Evolutionary conservation across 2,888 invertebrate species (phyloP).

Genomic region (Dilophus febrilis): DNA sequence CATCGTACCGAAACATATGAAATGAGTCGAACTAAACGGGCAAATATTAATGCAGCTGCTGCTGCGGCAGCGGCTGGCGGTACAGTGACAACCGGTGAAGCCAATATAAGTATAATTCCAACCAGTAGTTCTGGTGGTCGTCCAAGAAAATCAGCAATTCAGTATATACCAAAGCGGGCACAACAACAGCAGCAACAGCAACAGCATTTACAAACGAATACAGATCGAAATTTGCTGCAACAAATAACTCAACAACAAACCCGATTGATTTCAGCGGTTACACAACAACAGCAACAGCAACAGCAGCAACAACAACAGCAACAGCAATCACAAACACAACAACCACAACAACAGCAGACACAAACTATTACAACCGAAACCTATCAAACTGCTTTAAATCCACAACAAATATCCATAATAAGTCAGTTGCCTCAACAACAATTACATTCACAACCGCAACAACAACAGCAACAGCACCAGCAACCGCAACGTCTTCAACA

Average conservation of each 20-base stretch:
- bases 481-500: conserved; percentile 22
- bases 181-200: conserved; percentile 5
- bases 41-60: conserved; percentile 21
- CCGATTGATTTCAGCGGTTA: no score
- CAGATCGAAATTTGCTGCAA: conserved; percentile 4
- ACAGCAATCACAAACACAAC: conserved; percentile 37
- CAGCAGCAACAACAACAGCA: conserved; percentile 23
- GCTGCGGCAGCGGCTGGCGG: not conserved
- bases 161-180: not conserved
- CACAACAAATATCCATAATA: conserved; percentile 1
- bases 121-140: not conserved
- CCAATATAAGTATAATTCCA: conserved; percentile 24
- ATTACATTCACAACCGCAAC: conserved; percentile 8
- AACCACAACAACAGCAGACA: conserved; percentile 30
- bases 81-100: conserved; percentile 31
- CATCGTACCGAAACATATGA: conserved; percentile 81
- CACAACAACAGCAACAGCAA: conserved; percentile 25
- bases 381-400: conserved; percentile 5
- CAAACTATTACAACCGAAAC: conserved; percentile 7
- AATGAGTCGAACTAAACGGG: conserved; percentile 56
- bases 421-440: conserved; percentile 4
- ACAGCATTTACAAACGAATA: conserved; percentile 1
- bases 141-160: conserved; percentile 7
- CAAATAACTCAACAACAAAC: conserved; percentile 17
- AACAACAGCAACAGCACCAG: conserved; percentile 18